Base-by-base conservation (phyloP, 37 sponge, comb jelly and placozoan genomes). In the Diacarnus erythraeanus region DNA sequence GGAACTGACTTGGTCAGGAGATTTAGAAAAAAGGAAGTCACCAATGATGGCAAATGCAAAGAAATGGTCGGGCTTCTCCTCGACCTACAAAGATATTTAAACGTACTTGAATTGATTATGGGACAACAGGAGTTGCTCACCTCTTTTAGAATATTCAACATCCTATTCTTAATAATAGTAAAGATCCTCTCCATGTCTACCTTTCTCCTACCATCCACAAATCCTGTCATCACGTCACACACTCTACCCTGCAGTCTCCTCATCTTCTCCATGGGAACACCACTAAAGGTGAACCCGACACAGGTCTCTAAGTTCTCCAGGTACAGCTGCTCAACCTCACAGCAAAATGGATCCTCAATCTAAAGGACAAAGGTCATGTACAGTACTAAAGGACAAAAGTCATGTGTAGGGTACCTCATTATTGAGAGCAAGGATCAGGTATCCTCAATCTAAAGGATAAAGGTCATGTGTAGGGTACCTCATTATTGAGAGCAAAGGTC, bases 41-140 rank as follows among this genome's bases (percentile, higher is more conserved):
- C 92, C 95, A 73, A 94, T 94, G 42, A 82, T 41, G 29, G 73
- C 29, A 64, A 88, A 84, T 23, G 95, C 89, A 77, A 94, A 82
- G 76, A 74, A 77, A 25, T 81, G 29, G 30, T 94, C 83, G 33
- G 89, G 89, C 29, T 5, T 21, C 10, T 83, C 86, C 72, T 96
- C 97, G 33, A 90, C 71, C 88, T 91, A 60, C 12, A 60, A 9
- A 36, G 75, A 0, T 61, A 47, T 47, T 33, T 31, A 20, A 9
- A 31, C 8, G 58, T 23, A 64, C 63, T 33, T 30, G 12, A n/a
- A 59, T 57, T 73, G 21, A 17, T 65, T 36, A 69, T 30, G 38
- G 78, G 34, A 60, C 20, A 3, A 35, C n/a, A 57, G n/a, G 36
- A 38, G 3, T 1, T 56, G 26, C 44, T 12, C 40, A 80, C 93